Percentiles rank a stretch among this genome's conserved stretches.
Conservation (phyloP, 2,888 invertebrate species). For the Heteromurus nitidus region DNA sequence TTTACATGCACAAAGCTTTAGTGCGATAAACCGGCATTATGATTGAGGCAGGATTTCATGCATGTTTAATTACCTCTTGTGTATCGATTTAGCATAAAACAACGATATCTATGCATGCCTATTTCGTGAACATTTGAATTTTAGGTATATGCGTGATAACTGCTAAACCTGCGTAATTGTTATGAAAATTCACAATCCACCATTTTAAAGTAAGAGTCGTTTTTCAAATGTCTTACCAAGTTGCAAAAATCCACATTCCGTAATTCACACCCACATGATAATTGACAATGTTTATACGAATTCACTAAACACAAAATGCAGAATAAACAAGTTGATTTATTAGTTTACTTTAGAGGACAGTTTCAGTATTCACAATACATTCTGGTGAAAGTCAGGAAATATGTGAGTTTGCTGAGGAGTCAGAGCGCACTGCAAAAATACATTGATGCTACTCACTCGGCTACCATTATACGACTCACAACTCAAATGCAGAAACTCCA, state of each 20-base stretch:
- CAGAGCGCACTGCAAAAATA: not conserved
- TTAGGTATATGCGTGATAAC: too few species aligned
- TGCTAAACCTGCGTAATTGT: not conserved
- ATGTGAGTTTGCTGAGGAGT: not conserved
- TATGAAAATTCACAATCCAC: not conserved
- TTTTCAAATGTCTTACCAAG: not conserved
- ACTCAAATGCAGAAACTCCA: not conserved
- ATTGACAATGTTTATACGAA: not conserved
- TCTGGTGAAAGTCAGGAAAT: not conserved
- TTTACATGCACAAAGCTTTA: too few species aligned
- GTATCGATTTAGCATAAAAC: too few species aligned
- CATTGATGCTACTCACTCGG: slow-evolving; percentile 47
- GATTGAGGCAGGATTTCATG: too few species aligned
- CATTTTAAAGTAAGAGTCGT: too few species aligned
- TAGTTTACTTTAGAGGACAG: not conserved
- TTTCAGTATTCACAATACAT: not conserved
- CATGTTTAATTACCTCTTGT: too few species aligned
- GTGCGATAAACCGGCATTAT: too few species aligned
- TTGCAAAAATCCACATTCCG: not conserved
- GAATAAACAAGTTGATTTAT: not conserved
- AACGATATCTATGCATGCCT: too few species aligned
- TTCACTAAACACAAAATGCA: not conserved
- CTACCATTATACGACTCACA: slow-evolving; percentile 36
- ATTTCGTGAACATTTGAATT: too few species aligned
- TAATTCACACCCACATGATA: not conserved